phyloP scores from a whole-genome alignment of 92 coral and sea anemone genomes.

The Siderastrea radians region DNA sequence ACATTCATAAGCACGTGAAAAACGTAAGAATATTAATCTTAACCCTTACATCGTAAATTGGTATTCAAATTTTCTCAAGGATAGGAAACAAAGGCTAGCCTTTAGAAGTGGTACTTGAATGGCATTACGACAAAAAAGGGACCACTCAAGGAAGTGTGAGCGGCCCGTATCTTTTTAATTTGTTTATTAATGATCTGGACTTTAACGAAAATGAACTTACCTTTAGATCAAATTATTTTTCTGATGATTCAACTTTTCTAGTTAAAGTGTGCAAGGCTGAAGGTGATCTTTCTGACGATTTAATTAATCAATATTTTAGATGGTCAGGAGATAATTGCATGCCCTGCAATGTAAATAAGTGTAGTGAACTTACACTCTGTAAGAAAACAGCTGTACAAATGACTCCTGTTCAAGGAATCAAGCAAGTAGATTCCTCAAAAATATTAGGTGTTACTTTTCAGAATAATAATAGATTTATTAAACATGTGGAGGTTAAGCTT shows the following conservation, averaged over 20 bases:
- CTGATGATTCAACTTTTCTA: slow-evolving; percentile 11
- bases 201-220: not conserved
- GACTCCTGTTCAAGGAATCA: not conserved
- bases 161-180: not conserved
- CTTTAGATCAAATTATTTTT: not conserved
- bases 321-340: slow-evolving; percentile 3
- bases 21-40: not conserved
- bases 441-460: not conserved
- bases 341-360: not conserved
- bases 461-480: not conserved
- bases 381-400: not conserved
- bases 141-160: not conserved
- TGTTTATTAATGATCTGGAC: not conserved
- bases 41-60: not conserved
- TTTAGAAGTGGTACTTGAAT: not conserved
- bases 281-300: not conserved
- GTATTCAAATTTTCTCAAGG: not conserved
- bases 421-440: not conserved
- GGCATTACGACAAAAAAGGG: not conserved
- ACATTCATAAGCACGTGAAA: slow-evolving; percentile 25
- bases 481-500: not conserved
- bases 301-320: not conserved
- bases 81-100: not conserved
- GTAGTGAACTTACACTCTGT: not conserved
- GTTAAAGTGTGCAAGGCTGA: not conserved